Evolutionary conservation across 2,113 vertebrate species (phyloP), one percentile per base, ranked within the genome.

Genomic region (Cephalopholis sonnerati): DNA sequence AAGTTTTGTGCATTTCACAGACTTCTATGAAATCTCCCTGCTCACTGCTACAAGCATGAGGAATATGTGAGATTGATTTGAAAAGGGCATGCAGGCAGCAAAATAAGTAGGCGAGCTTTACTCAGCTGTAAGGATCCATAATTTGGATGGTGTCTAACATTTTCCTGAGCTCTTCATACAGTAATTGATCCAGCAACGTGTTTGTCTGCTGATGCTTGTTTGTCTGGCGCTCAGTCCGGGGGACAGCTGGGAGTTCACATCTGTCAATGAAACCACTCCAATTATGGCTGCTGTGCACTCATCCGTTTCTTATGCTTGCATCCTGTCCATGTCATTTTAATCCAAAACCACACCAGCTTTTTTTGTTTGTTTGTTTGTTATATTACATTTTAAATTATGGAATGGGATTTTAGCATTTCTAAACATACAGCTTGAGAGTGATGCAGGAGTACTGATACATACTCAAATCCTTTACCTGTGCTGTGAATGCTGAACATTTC

Each of bases 161-260:
- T 15, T 58, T 79, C 59, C 81, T 53, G 29, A 82, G 63, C 81
- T 77, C 77, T 62, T 80, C 81, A 82, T 71, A 77, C 39, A 77
- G 50, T 85, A 24, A 79, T 83, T 83, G 82, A 79, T 85, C 79
- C 70, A 55, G 50, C 82, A 77, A 65, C 2, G 15, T 57, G 75
- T 46, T 44, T 53, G 78, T 70, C 72, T 68, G 72, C 48, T 74
- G 66, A 84, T 77, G 59, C 63, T 80, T 83, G 84, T 89, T 85
- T 83, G 81, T 70, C 74, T 73, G 75, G 25, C 41, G 57, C 48
- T 85, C 65, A 78, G 82, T 32, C 46, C 57, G 61, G 58, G 51
- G 80, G 63, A 83, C 82, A 87, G 70, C 82, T 83, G 71, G 74
- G 36, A 81, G 79, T 87, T 87, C 82, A 85, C 64, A 83, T 84